A percentile compares a stretch with the other conserved stretches of the same genome.
Evolutionary conservation across 2,888 invertebrate genomes (phyloP).

Genomic region (Caenorhabditis afra): DNA sequence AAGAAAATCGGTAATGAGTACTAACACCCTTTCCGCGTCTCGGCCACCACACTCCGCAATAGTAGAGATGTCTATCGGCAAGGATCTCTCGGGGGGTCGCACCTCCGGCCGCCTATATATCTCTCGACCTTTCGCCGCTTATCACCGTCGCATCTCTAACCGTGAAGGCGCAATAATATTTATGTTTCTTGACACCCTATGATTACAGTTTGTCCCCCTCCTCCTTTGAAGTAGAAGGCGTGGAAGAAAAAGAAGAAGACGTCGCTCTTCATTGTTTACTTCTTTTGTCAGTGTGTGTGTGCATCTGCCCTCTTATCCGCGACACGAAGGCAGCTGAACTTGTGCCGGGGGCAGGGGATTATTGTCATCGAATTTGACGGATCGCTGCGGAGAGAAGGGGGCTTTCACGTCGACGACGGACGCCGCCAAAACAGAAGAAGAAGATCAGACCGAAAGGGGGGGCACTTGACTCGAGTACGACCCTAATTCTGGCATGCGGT

Average conservation of each 20-base stretch:
- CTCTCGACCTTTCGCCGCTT: too few relatives aligned
- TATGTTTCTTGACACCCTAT: background rate
- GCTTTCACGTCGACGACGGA: constrained; percentile 10
- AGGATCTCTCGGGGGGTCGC: background rate
- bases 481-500: background rate
- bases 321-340: constrained; percentile 30
- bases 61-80: background rate
- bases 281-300: too few relatives aligned
- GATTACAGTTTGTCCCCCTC: too few relatives aligned
- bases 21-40: too few relatives aligned
- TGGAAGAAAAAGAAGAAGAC: too few relatives aligned
- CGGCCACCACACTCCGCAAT: too few relatives aligned
- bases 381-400: constrained; percentile 16
- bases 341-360: constrained; percentile 13
- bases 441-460: background rate
- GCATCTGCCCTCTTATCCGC: constrained; percentile 11
- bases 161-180: constrained; percentile 3
- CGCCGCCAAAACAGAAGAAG: constrained; percentile 13
- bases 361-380: constrained; percentile 45
- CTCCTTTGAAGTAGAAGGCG: too few relatives aligned
- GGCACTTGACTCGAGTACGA: constrained; percentile 14
- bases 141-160: background rate
- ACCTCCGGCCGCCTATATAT: too few relatives aligned
- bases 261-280: background rate
- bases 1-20: too few relatives aligned